Evolutionary conservation across 2,888 invertebrate genomes (phyloP).

Genomic region (Resseliella maxima): DNA sequence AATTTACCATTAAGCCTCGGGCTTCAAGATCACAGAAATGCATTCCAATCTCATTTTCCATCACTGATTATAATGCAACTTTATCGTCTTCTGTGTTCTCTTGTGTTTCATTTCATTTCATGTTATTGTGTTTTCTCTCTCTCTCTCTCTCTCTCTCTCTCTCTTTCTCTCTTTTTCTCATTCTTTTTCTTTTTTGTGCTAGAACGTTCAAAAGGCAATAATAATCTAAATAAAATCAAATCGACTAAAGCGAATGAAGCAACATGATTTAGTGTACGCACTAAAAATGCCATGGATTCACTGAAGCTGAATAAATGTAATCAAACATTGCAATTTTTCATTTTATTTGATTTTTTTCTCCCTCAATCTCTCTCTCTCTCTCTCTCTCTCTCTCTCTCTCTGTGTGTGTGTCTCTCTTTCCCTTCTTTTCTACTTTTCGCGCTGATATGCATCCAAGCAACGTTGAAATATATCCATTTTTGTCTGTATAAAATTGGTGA

Average conservation of each 20-base stretch:
- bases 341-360: background rate
- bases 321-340: constrained; percentile 10
- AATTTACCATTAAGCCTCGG: background rate
- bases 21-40: background rate
- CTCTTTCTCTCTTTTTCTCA: no score
- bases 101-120: no score
- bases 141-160: no score
- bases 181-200: no score
- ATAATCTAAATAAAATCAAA: constrained; percentile 10
- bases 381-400: background rate
- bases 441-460: no score
- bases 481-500: no score
- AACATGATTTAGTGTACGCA: constrained; percentile 26
- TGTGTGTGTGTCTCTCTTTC: background rate
- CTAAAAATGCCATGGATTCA: background rate
- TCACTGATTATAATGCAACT: constrained; percentile 5
- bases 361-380: no score
- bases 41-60: background rate
- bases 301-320: constrained; percentile 16
- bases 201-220: background rate
- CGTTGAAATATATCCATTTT: no score
- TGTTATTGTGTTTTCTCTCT: no score
- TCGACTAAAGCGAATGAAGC: background rate
- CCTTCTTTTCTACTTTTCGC: no score
- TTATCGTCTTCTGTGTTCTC: background rate